Conservation (phyloP, 1,140 invertebrate species). For the Tenebrio molitor region DNA sequence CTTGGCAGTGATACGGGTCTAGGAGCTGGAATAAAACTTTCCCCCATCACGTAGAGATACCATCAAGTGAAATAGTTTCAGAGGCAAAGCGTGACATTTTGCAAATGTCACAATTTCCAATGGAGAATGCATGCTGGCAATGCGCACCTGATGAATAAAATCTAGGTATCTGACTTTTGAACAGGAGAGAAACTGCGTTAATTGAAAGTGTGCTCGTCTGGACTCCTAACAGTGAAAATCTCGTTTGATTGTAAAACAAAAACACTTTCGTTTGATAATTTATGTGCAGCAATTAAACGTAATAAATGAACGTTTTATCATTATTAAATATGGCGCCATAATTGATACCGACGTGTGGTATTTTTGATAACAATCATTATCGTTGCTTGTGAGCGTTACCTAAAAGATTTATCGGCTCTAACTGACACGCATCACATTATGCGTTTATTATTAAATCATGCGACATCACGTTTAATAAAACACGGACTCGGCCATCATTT, state of each 20-base stretch:
- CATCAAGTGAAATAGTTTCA: conserved; percentile 34
- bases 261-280: conserved; percentile 16
- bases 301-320: conserved; percentile 8
- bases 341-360: background rate
- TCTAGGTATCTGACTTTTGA: conserved; percentile 12
- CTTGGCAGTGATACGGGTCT: background rate
- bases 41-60: conserved; percentile 6
- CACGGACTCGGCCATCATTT: background rate
- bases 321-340: background rate
- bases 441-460: background rate
- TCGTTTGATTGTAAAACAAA: background rate
- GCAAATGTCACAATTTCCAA: conserved; percentile 35
- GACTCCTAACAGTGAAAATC: background rate
- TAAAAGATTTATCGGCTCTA: background rate
- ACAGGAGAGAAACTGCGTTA: conserved; percentile 14
- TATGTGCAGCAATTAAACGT: background rate
- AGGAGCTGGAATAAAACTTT: background rate
- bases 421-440: background rate
- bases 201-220: conserved; percentile 11
- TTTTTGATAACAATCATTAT: background rate
- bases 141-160: conserved; percentile 26
- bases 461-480: background rate
- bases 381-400: background rate
- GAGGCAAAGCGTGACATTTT: conserved; percentile 36
- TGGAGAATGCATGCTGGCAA: conserved; percentile 20